These are phyloP conservation scores for Pachycephala philippinensis DNA, from an alignment of 2,113 vertebrate genomes.

Conservation along the genomic window DNA sequence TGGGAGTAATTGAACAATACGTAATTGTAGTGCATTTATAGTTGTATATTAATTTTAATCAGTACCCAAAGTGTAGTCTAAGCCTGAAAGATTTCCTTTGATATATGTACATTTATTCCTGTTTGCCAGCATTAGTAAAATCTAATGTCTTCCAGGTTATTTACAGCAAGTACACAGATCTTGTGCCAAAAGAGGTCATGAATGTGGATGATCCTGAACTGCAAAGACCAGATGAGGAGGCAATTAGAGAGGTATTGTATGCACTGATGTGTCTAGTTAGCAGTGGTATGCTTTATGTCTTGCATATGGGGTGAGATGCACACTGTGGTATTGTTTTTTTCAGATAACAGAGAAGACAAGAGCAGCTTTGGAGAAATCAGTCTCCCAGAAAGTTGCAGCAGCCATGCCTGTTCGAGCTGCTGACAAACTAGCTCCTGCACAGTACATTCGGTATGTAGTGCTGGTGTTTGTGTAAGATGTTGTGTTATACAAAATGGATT, in stretches of 20 bases:
- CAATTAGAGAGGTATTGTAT: conserved; percentile 87
- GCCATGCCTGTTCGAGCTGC: conserved; percentile 98
- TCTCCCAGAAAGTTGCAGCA: conserved; percentile 97
- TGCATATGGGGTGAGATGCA: not conserved
- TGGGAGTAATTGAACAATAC: not conserved
- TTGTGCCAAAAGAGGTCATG: conserved; percentile 94
- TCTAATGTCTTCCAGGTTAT: conserved; percentile 81
- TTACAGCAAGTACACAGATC: conserved; percentile 97
- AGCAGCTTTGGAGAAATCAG: conserved; percentile 89
- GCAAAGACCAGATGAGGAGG: conserved; percentile 91
- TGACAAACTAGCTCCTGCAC: conserved; percentile 95
- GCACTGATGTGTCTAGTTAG: not conserved
- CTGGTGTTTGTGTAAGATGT: not conserved
- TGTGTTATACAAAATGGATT: not conserved
- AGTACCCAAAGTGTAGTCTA: not conserved
- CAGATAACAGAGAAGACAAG: conserved; percentile 97
- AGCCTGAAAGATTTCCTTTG: not conserved
- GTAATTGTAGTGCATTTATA: not conserved
- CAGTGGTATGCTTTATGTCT: not conserved
- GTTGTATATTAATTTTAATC: not conserved
- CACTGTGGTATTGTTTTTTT: conserved; percentile 15
- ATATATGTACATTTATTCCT: not conserved
- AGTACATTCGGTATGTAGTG: conserved; percentile 89
- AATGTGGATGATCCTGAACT: conserved; percentile 89
- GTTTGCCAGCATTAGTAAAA: conserved; percentile 19